Evolutionary conservation across 2,113 vertebrate species (phyloP), one percentile per base, ranked within the genome.

Genomic region (Lepus europaeus): DNA sequence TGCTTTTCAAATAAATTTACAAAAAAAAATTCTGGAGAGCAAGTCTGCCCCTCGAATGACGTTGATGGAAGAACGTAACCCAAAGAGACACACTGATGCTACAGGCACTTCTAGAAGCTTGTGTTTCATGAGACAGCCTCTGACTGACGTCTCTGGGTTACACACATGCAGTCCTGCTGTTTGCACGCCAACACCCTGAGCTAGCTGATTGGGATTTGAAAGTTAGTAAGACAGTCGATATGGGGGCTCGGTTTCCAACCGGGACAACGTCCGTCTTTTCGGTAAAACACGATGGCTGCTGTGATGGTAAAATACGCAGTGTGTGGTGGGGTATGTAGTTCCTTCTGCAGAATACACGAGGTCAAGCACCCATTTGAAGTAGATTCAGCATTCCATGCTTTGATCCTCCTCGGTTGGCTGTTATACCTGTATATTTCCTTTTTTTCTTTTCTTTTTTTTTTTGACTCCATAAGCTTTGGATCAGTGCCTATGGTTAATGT

Each of bases 91-190:
- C 23, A 1, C 6, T 61, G 22, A 19, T 51, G 78, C 80, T 20
- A 0, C 29, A 31, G 20, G 11, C 5, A 2, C 27, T 45, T 45
- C 36, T 61, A 70, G 69, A 91, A 76, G 49, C 45, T 13, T 6
- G 1, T 3, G 2, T 59, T 25, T 69, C 17, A 3, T 17, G 27
- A 74, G 33, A 31, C 3, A 78, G 9, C 19, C 25, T 0, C 3
- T 31, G 33, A 31, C 39, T 4, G 14, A 0, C 12, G 36, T 88
- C 14, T 68, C 14, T 72, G 22, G 31, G 51, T 6, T 51, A 12
- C 22, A 19, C 4, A 0, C 12, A 6, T 2, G 0, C 22, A 29
- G 0, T 8, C 6, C 6, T 3, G 29, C 20, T 64, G 9, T 90
- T 23, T 45, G 11, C 33, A 1, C 53, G 61, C 23, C 7, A 8